phyloP scores from a whole-genome alignment of 1,140 invertebrate species.

The Drosophila kepulauana region DNA sequence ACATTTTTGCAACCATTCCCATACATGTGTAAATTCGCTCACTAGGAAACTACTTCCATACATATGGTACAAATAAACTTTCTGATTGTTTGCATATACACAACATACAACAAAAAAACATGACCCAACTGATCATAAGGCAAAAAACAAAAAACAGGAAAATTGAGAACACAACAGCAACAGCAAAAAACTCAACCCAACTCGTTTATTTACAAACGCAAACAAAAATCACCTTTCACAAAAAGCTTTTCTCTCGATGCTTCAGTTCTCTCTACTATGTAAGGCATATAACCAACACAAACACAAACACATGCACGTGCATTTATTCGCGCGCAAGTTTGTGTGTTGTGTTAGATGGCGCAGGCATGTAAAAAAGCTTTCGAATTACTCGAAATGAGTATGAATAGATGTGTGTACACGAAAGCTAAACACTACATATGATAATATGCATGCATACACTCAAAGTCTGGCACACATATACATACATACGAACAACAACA shows the following conservation, averaged over 20 bases:
- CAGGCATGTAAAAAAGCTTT: conserved; percentile 71
- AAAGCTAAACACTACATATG: conserved; percentile 45
- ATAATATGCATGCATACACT: conserved; percentile 7
- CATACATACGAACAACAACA: conserved; percentile 26
- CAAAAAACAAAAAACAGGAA: conserved; percentile 41
- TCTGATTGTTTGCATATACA: conserved; percentile 19
- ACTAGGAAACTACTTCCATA: conserved; percentile 7
- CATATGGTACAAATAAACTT: conserved; percentile 6
- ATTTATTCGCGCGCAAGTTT: conserved; percentile 21
- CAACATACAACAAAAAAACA: conserved; percentile 17
- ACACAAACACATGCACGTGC: conserved; percentile 10
- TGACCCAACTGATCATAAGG: conserved; percentile 14
- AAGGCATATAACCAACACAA: conserved; percentile 2
- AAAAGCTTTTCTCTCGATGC: conserved; percentile 77
- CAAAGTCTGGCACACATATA: conserved; percentile 2
- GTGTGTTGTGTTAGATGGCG: conserved; percentile 32
- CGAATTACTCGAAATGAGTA: conserved; percentile 48
- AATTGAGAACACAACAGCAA: conserved; percentile 40
- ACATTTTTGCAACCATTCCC: conserved; percentile 4
- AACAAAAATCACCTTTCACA: conserved; percentile 80
- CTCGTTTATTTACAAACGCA: conserved; percentile 64
- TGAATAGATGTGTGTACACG: conserved; percentile 47
- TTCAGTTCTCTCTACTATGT: conserved; percentile 49
- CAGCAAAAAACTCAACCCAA: conserved; percentile 21
- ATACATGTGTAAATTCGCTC: conserved; percentile 1